Evolutionary conservation across 2,888 invertebrate species (phyloP), one percentile per base, ranked within the genome.

Genomic region (Villa cingulata): DNA sequence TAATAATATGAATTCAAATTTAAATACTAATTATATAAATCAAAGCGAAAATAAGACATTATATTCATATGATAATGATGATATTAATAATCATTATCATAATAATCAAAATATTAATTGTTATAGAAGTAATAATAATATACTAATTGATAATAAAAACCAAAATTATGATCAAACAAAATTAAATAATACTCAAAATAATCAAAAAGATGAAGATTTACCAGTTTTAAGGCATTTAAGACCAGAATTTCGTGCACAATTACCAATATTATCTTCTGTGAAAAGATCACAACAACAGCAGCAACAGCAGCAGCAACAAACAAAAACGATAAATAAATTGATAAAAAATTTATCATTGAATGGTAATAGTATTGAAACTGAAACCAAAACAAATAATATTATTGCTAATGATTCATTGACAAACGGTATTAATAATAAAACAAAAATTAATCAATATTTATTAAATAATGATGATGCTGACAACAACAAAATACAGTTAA

Each of bases 211-310:
- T n/a, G 37, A 41, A 15, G 68, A 68, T 53, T 70, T 89, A 52
- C 89, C 89, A 2, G 89, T 90, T 15, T 66, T 90, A 53, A 76
- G 87, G 65, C 87, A 88, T 68, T 69, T 90, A 51, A 74, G 87
- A 60, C 86, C 88, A 1, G 89, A 90, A 62, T 90, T 90, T 63
- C 73, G 88, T 19, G 87, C 88, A 1, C 89, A 89, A 62, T 68
- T 90, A 54, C 83, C 86, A 0, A 53, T 56, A 16, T 37, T 70
- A 32, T 80, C 77, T 34, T 76, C 80, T 20, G 80, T 80, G 54
- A 57, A 62, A 39, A 32, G 12, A 32, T 1, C 12, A 32, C 29
- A 32, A 2, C 29, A 32, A 12, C 29, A 32, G 3, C 12, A 29
- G 3, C 29, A 12, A 12, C 29, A 32, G 16, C 14, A 20, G 4